phyloP scores from a whole-genome alignment of 2,888 invertebrate species.

The Seira sanloemensis region DNA sequence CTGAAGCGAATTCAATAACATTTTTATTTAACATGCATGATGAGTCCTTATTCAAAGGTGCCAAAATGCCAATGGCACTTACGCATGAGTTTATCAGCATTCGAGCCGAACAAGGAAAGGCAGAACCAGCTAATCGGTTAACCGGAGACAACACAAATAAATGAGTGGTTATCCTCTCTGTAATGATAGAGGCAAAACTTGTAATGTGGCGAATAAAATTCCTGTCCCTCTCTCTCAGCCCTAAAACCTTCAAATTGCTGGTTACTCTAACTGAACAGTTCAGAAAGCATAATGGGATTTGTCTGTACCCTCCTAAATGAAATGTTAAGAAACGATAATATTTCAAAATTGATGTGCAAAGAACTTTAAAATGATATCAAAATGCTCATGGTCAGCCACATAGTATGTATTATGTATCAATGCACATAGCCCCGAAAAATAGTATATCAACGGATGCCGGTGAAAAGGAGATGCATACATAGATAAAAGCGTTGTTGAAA shows the following conservation, averaged over 20 bases:
- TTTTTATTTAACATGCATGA: too few species aligned
- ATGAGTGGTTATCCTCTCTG: conserved; percentile 28
- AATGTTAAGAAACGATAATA: conserved; percentile 8
- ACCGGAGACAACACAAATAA: conserved; percentile 47
- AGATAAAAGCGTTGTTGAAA: neutral
- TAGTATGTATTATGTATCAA: too few species aligned
- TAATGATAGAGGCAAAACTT: conserved; percentile 29
- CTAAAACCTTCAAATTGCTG: conserved; percentile 13
- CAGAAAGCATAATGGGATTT: neutral
- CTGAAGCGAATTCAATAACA: too few species aligned
- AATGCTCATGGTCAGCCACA: neutral
- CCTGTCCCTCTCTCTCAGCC: conserved; percentile 21
- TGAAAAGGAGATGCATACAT: too few species aligned
- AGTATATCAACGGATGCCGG: neutral
- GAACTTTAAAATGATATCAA: neutral
- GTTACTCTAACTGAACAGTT: neutral
- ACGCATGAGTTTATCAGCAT: conserved; percentile 14
- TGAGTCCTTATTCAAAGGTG: too few species aligned
- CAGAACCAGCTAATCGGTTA: conserved; percentile 52
- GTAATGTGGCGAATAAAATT: conserved; percentile 27
- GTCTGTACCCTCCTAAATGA: too few species aligned
- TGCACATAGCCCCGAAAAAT: neutral
- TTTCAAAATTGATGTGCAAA: neutral
- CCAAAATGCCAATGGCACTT: neutral
- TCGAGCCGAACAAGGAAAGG: conserved; percentile 20